Evolutionary conservation across 1,140 invertebrate species (phyloP).

Genomic region (Pristionchus pacificus): DNA sequence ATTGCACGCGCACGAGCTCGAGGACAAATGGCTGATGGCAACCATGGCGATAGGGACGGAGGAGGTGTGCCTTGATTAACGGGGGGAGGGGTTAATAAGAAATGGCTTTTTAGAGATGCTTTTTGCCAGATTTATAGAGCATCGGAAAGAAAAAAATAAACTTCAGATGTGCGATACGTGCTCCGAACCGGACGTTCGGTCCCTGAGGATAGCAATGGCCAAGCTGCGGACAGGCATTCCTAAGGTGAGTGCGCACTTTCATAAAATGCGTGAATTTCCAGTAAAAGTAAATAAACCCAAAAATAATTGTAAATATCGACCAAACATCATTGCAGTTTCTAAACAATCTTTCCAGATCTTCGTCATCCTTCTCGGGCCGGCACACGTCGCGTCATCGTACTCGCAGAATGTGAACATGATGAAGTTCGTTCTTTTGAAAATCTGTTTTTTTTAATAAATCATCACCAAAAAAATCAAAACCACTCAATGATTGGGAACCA

Average conservation of each 20-base stretch:
- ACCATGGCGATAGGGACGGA: conserved; percentile 49
- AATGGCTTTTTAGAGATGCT: too few species aligned
- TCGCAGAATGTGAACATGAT: conserved; percentile 48
- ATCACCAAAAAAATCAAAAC: too few species aligned
- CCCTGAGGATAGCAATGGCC: conserved; percentile 37
- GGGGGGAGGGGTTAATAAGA: neutral
- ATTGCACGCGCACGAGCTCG: conserved; percentile 24
- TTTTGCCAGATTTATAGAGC: neutral
- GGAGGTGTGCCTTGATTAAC: conserved; percentile 31
- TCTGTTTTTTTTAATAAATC: too few species aligned
- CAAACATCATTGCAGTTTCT: neutral
- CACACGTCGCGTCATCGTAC: conserved; percentile 48
- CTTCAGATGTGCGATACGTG: conserved; percentile 35
- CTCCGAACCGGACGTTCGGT: conserved; percentile 40
- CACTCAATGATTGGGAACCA: too few species aligned
- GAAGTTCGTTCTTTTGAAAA: conserved; percentile 39
- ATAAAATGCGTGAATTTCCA: too few species aligned
- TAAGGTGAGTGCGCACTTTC: conserved; percentile 15
- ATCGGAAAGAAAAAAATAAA: neutral
- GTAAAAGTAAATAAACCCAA: too few species aligned
- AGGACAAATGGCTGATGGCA: conserved; percentile 40
- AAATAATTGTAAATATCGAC: neutral
- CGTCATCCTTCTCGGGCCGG: conserved; percentile 46
- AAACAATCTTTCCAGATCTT: conserved; percentile 16
- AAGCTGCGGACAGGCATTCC: conserved; percentile 38